A percentile compares a stretch with the other conserved stretches of the same genome.
Evolutionary conservation across 2,113 vertebrate genomes (phyloP).

Genomic region (Channa maculata): DNA sequence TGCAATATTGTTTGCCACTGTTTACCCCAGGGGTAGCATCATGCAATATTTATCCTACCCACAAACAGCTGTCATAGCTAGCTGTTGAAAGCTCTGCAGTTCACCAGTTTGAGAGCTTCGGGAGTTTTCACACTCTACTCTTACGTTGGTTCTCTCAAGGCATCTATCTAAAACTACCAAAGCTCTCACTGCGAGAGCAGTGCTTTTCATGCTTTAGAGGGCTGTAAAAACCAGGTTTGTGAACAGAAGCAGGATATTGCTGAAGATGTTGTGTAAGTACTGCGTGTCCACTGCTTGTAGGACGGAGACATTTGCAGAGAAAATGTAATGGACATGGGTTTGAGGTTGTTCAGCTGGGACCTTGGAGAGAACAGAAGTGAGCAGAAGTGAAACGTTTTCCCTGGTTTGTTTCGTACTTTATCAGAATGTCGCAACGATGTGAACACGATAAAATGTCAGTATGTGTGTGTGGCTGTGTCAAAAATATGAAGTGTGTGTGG

Average conservation of each 20-base stretch:
- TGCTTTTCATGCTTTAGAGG: constrained; percentile 27
- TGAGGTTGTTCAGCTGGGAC: constrained; percentile 19
- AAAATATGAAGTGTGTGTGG: not conserved
- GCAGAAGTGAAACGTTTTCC: constrained; percentile 11
- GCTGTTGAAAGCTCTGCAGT: constrained; percentile 63
- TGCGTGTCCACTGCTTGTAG: constrained; percentile 36
- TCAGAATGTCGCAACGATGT: constrained; percentile 62
- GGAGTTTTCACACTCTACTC: constrained; percentile 56
- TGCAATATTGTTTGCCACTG: constrained; percentile 41
- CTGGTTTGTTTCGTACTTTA: constrained; percentile 36
- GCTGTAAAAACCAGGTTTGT: constrained; percentile 48
- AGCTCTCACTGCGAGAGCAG: constrained; percentile 47
- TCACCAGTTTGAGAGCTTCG: constrained; percentile 55
- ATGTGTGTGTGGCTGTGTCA: not conserved
- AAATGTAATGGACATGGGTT: constrained; percentile 21
- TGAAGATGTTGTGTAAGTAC: constrained; percentile 34
- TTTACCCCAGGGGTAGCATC: constrained; percentile 39
- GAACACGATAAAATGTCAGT: constrained; percentile 54
- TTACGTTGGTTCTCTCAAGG: constrained; percentile 57
- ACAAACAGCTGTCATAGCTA: constrained; percentile 56
- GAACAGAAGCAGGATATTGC: constrained; percentile 44
- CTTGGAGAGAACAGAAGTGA: constrained; percentile 32
- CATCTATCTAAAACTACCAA: constrained; percentile 43
- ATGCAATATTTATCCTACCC: constrained; percentile 66
- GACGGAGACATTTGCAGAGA: constrained; percentile 24